These are phyloP conservation scores for Acleris cristana DNA, from an alignment of 2,888 invertebrate genomes.

Conservation along the genomic window DNA sequence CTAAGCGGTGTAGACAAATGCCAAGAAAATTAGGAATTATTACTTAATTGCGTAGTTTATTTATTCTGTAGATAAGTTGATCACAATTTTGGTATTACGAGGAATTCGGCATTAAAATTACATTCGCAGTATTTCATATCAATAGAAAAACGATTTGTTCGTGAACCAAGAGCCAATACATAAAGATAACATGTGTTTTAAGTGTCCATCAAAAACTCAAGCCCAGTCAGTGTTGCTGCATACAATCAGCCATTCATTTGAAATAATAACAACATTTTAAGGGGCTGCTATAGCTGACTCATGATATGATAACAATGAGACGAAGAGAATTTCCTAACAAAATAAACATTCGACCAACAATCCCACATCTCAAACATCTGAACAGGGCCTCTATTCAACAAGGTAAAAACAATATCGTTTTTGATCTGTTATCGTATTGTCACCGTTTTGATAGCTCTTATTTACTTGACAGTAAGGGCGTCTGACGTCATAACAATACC, in stretches of 20 bases:
- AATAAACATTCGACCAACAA: not conserved
- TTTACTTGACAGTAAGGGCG: too few relatives aligned
- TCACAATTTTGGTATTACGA: not conserved
- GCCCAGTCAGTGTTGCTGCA: not conserved
- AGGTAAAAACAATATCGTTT: too few relatives aligned
- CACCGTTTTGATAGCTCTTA: too few relatives aligned
- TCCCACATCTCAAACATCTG: not conserved
- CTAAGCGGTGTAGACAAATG: conserved; percentile 34
- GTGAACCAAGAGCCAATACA: too few relatives aligned
- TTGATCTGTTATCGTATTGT: too few relatives aligned
- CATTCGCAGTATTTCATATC: too few relatives aligned
- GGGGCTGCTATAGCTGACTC: not conserved
- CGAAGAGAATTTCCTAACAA: not conserved
- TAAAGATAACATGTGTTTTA: too few relatives aligned
- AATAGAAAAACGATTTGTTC: too few relatives aligned
- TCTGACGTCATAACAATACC: too few relatives aligned
- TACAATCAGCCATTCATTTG: not conserved
- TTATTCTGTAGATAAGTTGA: not conserved
- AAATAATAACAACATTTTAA: not conserved
- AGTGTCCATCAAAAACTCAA: not conserved
- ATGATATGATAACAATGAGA: not conserved
- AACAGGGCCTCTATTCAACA: too few relatives aligned
- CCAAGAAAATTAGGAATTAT: conserved; percentile 25
- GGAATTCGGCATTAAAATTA: too few relatives aligned
- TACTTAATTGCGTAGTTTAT: conserved; percentile 11